A percentile compares a stretch with the other conserved stretches of the same genome.
These are phyloP conservation scores for Arge pagana DNA, from an alignment of 2,888 invertebrate genomes.

Conservation along the genomic window DNA sequence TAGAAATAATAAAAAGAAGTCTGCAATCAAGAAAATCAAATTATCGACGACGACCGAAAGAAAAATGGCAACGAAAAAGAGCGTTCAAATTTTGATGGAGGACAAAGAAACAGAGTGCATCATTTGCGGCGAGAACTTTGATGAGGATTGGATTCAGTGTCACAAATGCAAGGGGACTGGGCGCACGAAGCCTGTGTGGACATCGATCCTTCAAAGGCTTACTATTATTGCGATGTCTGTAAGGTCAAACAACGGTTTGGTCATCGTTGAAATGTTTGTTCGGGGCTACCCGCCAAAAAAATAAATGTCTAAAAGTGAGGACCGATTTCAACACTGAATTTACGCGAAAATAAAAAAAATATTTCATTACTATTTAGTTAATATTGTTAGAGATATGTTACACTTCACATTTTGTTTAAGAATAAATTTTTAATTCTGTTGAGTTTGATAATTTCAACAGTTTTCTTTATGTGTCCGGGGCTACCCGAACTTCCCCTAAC, in stretches of 20 bases:
- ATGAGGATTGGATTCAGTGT: conserved; percentile 17
- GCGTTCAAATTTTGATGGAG: no score
- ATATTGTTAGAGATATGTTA: no score
- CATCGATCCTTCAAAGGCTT: background rate
- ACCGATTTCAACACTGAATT: no score
- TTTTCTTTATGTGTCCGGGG: background rate
- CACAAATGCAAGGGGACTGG: conserved; percentile 4
- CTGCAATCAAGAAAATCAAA: no score
- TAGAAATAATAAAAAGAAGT: no score
- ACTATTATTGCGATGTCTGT: background rate
- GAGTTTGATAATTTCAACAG: background rate
- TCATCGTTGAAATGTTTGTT: background rate
- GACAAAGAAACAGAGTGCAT: conserved; percentile 4
- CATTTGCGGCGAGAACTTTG: conserved; percentile 12
- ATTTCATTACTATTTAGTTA: no score
- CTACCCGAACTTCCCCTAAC: background rate
- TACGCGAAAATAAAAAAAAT: no score
- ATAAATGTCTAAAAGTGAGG: no score
- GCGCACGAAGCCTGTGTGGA: conserved; percentile 5
- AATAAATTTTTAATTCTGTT: background rate
- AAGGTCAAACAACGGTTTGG: background rate
- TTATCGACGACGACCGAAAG: no score
- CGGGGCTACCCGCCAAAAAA: conserved; percentile 1
- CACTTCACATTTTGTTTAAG: no score
- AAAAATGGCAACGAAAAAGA: no score